Evolutionary conservation across 2,888 invertebrate species (phyloP).

Genomic region (Lacanobia wlatinum): DNA sequence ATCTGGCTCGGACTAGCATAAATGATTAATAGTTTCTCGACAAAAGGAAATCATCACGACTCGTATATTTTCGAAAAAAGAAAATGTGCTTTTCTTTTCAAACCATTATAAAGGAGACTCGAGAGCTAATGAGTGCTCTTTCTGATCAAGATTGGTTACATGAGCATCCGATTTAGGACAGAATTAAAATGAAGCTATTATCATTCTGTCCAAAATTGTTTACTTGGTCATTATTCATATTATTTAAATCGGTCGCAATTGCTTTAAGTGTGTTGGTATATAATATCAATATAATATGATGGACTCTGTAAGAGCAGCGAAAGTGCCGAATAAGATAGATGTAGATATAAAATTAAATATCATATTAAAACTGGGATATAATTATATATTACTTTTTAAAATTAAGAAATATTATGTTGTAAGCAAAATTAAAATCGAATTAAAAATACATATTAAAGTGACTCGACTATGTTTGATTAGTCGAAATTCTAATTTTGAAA

Average conservation of each 20-base stretch:
- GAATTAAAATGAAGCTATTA: no score
- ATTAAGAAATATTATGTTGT: constrained; percentile 41
- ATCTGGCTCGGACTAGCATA: constrained; percentile 14
- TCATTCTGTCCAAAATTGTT: no score
- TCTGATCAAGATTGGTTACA: background rate
- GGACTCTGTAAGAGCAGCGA: constrained; percentile 64
- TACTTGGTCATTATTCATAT: background rate
- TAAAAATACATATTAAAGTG: constrained; percentile 34
- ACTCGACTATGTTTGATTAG: constrained; percentile 48
- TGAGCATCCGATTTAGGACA: no score
- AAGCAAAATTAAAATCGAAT: constrained; percentile 49
- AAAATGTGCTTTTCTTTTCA: background rate
- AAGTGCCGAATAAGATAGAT: constrained; percentile 69
- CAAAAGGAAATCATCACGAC: background rate
- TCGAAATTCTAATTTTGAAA: constrained; percentile 20
- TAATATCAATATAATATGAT: constrained; percentile 57
- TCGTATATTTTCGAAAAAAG: no score
- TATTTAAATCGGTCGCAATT: no score
- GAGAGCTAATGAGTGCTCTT: background rate
- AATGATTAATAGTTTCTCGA: background rate
- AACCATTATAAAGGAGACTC: background rate
- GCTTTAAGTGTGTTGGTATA: constrained; percentile 47
- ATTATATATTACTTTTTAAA: constrained; percentile 40
- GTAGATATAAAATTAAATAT: constrained; percentile 48
- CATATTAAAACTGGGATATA: constrained; percentile 47